Conservation (phyloP, 2,113 vertebrate genomes). For the Prietella phreatophila region DNA sequence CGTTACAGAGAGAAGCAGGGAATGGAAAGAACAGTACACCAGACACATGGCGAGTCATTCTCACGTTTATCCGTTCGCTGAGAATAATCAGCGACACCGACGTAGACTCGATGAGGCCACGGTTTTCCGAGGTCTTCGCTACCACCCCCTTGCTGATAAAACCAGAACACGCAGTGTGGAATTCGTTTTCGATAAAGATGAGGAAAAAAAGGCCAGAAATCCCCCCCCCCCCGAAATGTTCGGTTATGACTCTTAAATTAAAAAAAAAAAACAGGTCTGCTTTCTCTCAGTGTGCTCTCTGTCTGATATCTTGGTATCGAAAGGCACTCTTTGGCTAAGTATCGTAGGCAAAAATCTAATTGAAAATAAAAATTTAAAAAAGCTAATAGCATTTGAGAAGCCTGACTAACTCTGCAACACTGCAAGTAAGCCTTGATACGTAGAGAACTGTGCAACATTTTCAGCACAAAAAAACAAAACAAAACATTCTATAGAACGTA, state of each 20-base stretch:
- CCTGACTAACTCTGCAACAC: neutral
- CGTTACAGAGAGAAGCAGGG: slow-evolving; percentile 40
- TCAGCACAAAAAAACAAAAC: neutral
- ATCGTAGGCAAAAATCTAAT: slow-evolving; percentile 2
- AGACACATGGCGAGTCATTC: slow-evolving; percentile 14
- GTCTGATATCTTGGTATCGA: slow-evolving; percentile 29
- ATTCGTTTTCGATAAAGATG: neutral
- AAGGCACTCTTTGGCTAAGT: slow-evolving; percentile 51
- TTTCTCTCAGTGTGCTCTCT: neutral
- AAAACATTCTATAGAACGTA: neutral
- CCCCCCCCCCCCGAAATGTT: neutral
- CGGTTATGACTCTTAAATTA: neutral
- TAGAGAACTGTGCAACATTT: slow-evolving; percentile 19
- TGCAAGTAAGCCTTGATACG: neutral
- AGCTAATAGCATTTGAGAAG: slow-evolving; percentile 16
- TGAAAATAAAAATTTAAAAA: too few species aligned
- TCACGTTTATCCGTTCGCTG: slow-evolving; percentile 61
- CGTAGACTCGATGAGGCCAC: neutral
- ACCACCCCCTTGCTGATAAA: neutral
- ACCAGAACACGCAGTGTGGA: neutral
- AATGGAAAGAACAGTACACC: neutral
- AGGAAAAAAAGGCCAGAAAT: neutral
- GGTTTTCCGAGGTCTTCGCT: slow-evolving; percentile 1
- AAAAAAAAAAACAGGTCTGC: slow-evolving; percentile 7
- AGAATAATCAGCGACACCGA: slow-evolving; percentile 11